Evolutionary conservation across 1,140 invertebrate genomes (phyloP), one percentile per base, ranked within the genome.

Genomic region (Drosophila arawakana): DNA sequence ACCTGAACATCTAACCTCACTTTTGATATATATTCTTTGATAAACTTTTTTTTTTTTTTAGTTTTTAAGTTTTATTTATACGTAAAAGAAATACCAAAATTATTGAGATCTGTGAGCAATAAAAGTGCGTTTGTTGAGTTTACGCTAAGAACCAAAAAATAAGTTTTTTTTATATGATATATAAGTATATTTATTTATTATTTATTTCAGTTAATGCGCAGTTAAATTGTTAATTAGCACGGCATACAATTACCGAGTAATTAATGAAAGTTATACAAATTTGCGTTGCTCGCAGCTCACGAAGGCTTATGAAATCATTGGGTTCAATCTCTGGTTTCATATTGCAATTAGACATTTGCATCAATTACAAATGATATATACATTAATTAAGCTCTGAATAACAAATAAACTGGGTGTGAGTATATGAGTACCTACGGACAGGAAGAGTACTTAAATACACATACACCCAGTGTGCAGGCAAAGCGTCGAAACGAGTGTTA

Each of bases 21-120:
- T 18, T 73, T 39, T 21, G 3, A 47, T 11, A 15, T 37, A n/a
- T 44, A 46, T 58, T 46, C 25, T 52, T 69, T 69, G 9, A n/a
- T 62, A 13, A 50, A 43, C n/a, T 9, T 58, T 76, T 73, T 79
- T 81, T 81, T 85, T 81, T 70, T 55, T 13, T 7, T 49, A 66
- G 43, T 67, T 65, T 66, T 7, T 82, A 88, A 86, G 82, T 35
- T 25, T 71, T 79, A 80, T 86, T 86, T 86, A 86, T 86, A 77
- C 60, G 25, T 30, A 49, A 70, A 71, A 58, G 67, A 70, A 37
- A 77, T 63, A 75, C 63, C 59, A 74, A 78, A 74, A 37, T 37
- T 47, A 52, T 44, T 73, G 10, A 77, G 65, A 74, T 60, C 59
- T 77, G 41, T 61, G 41, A 68, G 52, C 65, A 88, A 88, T 71